These are phyloP conservation scores for Ormyrus nitidulus DNA, from an alignment of 2,888 invertebrate genomes.

Conservation along the genomic window DNA sequence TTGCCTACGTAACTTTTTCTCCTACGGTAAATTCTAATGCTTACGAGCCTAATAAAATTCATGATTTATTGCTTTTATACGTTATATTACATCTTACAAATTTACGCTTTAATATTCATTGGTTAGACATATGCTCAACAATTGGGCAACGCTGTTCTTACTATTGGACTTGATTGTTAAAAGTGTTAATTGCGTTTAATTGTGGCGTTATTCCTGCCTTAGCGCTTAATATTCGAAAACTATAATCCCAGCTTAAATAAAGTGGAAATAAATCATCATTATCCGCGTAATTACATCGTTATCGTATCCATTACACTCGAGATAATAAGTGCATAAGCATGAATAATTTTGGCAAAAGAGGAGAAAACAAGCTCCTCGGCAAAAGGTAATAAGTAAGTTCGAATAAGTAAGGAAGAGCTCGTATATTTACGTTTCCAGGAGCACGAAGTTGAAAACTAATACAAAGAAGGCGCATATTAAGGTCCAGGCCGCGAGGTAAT, in stretches of 20 bases:
- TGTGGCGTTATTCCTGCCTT: neutral
- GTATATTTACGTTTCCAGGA: constrained; percentile 85
- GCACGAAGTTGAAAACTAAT: constrained; percentile 90
- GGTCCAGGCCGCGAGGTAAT: constrained; percentile 86
- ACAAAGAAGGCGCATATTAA: constrained; percentile 89
- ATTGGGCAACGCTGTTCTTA: too few relatives aligned
- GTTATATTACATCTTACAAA: too few relatives aligned
- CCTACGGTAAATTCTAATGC: too few relatives aligned
- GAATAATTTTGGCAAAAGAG: constrained; percentile 38
- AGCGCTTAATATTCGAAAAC: constrained; percentile 32
- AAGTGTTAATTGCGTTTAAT: too few relatives aligned
- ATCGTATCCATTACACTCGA: constrained; percentile 35
- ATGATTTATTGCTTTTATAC: too few relatives aligned
- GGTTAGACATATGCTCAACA: too few relatives aligned
- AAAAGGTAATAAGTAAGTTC: constrained; percentile 10
- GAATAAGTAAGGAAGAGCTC: constrained; percentile 9
- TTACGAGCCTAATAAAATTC: too few relatives aligned
- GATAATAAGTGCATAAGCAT: constrained; percentile 40
- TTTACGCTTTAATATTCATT: too few relatives aligned
- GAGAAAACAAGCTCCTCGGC: constrained; percentile 16
- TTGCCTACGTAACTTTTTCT: too few relatives aligned
- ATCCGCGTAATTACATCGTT: constrained; percentile 46
- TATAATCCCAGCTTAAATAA: constrained; percentile 20
- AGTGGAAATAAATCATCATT: constrained; percentile 40
- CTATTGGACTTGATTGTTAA: too few relatives aligned